Percentiles rank a stretch among this genome's conserved stretches.
Evolutionary conservation across 2,888 invertebrate genomes (phyloP).

Genomic region (Phaedon cochleariae): DNA sequence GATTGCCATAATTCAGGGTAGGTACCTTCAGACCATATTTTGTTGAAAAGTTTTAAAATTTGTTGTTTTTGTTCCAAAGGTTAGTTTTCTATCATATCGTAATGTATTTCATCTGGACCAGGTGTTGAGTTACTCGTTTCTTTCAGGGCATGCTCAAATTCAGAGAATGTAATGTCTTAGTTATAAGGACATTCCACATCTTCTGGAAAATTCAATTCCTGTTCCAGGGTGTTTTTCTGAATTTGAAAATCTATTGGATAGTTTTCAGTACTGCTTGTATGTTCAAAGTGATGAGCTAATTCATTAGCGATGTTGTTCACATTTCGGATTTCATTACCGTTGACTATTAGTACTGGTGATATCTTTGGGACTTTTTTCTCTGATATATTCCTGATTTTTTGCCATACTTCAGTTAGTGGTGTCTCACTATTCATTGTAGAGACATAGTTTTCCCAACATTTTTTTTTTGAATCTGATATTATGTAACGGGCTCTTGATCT

Average conservation of each 20-base stretch:
- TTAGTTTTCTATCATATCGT: slow-evolving; percentile 8
- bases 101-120: no score
- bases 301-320: not conserved
- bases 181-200: slow-evolving; percentile 4
- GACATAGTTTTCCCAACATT: slow-evolving; percentile 14
- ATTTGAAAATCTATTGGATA: not conserved
- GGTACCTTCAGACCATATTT: slow-evolving; percentile 20
- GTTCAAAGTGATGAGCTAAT: slow-evolving; percentile 14
- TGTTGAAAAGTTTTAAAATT: slow-evolving; percentile 17
- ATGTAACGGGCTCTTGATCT: slow-evolving; percentile 15
- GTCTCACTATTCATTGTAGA: slow-evolving; percentile 4
- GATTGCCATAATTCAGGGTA: slow-evolving; percentile 17
- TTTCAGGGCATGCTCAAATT: no score
- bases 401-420: slow-evolving; percentile 18
- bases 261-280: not conserved
- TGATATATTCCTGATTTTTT: slow-evolving; percentile 4
- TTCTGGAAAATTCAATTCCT: not conserved
- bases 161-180: slow-evolving; percentile 2
- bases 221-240: slow-evolving; percentile 4
- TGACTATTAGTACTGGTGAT: slow-evolving; percentile 5
- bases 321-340: not conserved
- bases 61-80: slow-evolving; percentile 2
- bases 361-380: not conserved
- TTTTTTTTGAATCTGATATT: slow-evolving; percentile 7
- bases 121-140: no score